Conservation (phyloP, 2,888 invertebrate genomes). For the Dromius quadrimaculatus region DNA sequence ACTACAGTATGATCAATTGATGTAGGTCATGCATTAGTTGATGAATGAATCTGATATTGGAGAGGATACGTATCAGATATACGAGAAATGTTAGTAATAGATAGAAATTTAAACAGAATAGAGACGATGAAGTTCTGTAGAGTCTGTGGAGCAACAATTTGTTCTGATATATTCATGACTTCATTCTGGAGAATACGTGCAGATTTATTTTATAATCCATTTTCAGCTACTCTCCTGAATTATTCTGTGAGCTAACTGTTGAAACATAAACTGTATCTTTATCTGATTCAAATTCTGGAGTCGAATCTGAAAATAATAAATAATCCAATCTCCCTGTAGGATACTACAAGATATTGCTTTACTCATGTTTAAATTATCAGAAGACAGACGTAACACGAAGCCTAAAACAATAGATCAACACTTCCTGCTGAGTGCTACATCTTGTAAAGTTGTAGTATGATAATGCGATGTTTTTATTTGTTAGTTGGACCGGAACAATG, state of each 20-base stretch:
- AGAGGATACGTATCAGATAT: too few relatives aligned
- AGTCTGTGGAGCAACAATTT: too few relatives aligned
- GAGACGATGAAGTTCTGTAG: too few relatives aligned
- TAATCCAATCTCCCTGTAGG: constrained; percentile 20
- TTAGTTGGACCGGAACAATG: constrained; percentile 42
- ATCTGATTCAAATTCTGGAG: constrained; percentile 20
- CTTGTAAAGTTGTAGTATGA: constrained; percentile 25
- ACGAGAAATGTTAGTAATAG: too few relatives aligned
- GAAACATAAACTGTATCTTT: constrained; percentile 7
- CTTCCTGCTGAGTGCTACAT: constrained; percentile 6
- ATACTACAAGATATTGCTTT: constrained; percentile 12
- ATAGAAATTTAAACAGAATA: too few relatives aligned
- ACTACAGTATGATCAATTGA: too few relatives aligned
- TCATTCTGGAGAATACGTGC: background rate
- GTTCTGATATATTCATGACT: too few relatives aligned
- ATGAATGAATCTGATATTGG: too few relatives aligned
- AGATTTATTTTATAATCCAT: constrained; percentile 16
- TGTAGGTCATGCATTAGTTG: too few relatives aligned
- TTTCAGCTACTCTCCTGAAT: background rate
- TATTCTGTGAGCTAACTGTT: constrained; percentile 18
- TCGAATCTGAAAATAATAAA: constrained; percentile 27
- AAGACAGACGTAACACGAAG: background rate
- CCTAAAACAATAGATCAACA: background rate
- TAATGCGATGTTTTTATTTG: constrained; percentile 35
- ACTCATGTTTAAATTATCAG: constrained; percentile 32